These are phyloP conservation scores for Macrophya annulata DNA, from an alignment of 2,888 invertebrate species.

Conservation along the genomic window DNA sequence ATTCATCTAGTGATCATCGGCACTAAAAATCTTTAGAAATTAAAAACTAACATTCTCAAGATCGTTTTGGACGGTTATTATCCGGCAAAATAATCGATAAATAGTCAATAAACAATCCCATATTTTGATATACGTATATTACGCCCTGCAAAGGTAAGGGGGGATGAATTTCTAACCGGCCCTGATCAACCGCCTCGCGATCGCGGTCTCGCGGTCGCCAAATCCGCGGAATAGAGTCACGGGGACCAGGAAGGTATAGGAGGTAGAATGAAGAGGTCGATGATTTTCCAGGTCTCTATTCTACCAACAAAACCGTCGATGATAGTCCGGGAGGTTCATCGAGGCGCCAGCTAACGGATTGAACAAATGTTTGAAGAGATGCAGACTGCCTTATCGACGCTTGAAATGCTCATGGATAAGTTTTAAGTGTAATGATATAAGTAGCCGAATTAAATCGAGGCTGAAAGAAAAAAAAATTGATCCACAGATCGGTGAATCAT, in stretches of 20 bases:
- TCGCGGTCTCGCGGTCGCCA: slow-evolving; percentile 55
- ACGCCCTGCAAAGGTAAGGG: neutral
- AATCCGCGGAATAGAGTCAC: slow-evolving; percentile 42
- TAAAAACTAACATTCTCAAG: neutral
- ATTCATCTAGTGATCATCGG: neutral
- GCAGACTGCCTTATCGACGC: slow-evolving; percentile 34
- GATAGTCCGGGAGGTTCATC: neutral
- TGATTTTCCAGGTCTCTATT: neutral
- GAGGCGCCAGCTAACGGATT: slow-evolving; percentile 43
- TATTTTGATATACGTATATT: slow-evolving; percentile 9
- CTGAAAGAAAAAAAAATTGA: neutral
- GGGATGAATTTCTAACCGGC: slow-evolving; percentile 34
- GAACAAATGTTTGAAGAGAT: neutral
- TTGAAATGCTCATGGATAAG: neutral
- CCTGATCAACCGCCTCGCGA: slow-evolving; percentile 42
- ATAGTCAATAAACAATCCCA: neutral
- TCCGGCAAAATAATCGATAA: neutral
- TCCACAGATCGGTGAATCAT: neutral
- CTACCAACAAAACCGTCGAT: slow-evolving; percentile 21
- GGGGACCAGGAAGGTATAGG: slow-evolving; percentile 42
- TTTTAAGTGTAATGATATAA: neutral
- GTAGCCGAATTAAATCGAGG: neutral
- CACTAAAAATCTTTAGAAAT: neutral
- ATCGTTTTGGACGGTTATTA: neutral
- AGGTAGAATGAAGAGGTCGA: slow-evolving; percentile 49